phyloP scores from a whole-genome alignment of 2,797 vertebrate species.

The Linurgus olivaceus region DNA sequence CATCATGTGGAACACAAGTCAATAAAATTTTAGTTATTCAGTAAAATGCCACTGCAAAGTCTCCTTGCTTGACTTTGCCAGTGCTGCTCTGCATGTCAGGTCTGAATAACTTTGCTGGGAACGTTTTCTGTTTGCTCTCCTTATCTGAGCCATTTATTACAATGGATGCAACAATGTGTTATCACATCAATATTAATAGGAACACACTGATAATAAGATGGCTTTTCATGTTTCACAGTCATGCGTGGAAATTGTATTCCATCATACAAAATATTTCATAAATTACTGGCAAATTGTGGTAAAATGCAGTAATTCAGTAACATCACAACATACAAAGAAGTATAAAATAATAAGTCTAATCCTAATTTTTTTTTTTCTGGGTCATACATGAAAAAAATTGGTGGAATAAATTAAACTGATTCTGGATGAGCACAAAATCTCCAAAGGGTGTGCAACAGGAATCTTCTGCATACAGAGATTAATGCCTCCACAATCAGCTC shows the following conservation, averaged over 20 bases:
- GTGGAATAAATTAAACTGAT: background rate
- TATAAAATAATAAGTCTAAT: background rate
- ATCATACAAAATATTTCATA: background rate
- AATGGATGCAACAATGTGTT: background rate
- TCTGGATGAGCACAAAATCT: background rate
- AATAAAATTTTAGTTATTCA: conserved; percentile 51
- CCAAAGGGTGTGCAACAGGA: background rate
- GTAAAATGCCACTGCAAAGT: background rate
- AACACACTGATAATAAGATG: background rate
- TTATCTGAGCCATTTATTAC: background rate
- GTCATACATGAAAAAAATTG: background rate
- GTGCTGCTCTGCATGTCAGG: background rate
- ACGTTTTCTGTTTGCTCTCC: conserved; percentile 19
- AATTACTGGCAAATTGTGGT: background rate
- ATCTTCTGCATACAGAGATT: background rate
- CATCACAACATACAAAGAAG: background rate
- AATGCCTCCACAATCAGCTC: background rate
- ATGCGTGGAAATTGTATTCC: background rate
- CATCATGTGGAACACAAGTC: conserved; percentile 22
- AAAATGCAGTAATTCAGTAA: background rate
- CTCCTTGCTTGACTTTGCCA: conserved; percentile 56
- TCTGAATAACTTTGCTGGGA: background rate
- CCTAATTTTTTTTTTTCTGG: background rate
- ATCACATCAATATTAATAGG: conserved; percentile 14
- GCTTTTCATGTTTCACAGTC: background rate